A percentile compares a stretch with the other conserved stretches of the same genome.
phyloP scores from a whole-genome alignment of 1,140 invertebrate genomes.

The Philopotamus ludificatus region DNA sequence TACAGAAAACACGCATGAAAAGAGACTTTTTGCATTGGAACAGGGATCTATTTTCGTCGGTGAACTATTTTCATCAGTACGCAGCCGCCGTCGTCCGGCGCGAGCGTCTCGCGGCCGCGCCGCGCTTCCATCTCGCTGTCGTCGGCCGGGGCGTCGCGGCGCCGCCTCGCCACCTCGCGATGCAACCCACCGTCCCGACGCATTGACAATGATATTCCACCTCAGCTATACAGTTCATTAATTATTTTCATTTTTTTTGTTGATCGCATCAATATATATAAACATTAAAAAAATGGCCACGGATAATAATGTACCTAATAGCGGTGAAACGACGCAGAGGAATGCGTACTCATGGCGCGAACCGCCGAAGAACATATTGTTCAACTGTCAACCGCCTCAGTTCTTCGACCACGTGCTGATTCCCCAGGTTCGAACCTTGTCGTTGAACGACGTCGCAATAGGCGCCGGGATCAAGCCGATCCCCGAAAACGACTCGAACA shows the following conservation, averaged over 20 bases:
- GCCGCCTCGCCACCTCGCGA: background rate
- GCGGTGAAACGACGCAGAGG: background rate
- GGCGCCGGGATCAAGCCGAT: background rate
- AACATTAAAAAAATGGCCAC: constrained; percentile 2
- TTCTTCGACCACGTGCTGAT: constrained; percentile 30
- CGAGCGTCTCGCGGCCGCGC: constrained; percentile 43
- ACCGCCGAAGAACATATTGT: constrained; percentile 33
- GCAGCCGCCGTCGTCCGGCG: constrained; percentile 52
- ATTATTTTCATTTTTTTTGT: constrained; percentile 3
- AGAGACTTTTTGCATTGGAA: constrained; percentile 20
- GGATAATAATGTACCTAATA: background rate
- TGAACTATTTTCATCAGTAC: constrained; percentile 41
- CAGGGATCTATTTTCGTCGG: constrained; percentile 24
- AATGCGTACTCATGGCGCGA: constrained; percentile 15
- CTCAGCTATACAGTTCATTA: constrained; percentile 34
- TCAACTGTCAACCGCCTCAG: constrained; percentile 32
- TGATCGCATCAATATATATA: background rate
- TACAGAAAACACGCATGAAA: constrained; percentile 17
- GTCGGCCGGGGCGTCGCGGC: constrained; percentile 24
- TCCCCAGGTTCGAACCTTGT: constrained; percentile 34
- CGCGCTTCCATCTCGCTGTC: constrained; percentile 37
- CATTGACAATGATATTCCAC: constrained; percentile 32
- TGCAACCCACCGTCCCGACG: background rate
- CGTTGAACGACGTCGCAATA: background rate
- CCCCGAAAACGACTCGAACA: constrained; percentile 13